Base-by-base conservation (phyloP, 92 coral and sea anemone species). In the Montipora capitata region DNA sequence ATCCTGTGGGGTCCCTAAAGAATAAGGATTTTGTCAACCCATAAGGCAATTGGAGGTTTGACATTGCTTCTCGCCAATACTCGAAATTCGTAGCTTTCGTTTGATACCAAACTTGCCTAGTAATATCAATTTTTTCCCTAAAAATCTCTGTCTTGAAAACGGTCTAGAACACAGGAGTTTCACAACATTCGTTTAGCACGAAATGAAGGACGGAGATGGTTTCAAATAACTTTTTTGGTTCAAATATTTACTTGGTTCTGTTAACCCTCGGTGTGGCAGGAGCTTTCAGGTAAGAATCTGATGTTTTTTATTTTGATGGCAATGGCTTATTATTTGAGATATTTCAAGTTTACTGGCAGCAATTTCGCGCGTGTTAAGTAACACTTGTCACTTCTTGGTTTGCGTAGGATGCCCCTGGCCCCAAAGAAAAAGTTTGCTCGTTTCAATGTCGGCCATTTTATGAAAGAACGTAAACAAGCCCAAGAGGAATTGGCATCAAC, bases 11-110 rank as follows among this genome's bases (percentile, higher is more conserved):
- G 4, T 4, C 81, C 81, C 81, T 2, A 72, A 72, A 84, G 8
- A 63, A 72, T 54, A 10, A 5, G 88, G 42, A 20, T 85, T 85
- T 85, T 71, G 44, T 85, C 82, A 12, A 15, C 75, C 89, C 89
- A 85, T 74, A 85, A 85, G 43, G 42, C 89, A 85, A 18, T 44
- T 85, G 83, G 76, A 63, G 76, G n/a, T 10, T 7, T 74, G 59
- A 85, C 14, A 54, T 85, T 85, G 83, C 82, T 85, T 76, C 76
- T 75, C 65, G 83, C 89, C 83, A n/a, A 41, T 82, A 44, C 10
- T 68, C 66, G 77, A 70, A 3, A 15, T 67, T 45, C 62, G 51
- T 68, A 82, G 63, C 62, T 52, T 67, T 67, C 44, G 15, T 68
- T 82, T 76, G 80, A 66, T 80, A 80, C 85, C 85, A 80, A 80